Conservation (phyloP, 2,888 invertebrate genomes). For the Syrphus vitripennis region DNA sequence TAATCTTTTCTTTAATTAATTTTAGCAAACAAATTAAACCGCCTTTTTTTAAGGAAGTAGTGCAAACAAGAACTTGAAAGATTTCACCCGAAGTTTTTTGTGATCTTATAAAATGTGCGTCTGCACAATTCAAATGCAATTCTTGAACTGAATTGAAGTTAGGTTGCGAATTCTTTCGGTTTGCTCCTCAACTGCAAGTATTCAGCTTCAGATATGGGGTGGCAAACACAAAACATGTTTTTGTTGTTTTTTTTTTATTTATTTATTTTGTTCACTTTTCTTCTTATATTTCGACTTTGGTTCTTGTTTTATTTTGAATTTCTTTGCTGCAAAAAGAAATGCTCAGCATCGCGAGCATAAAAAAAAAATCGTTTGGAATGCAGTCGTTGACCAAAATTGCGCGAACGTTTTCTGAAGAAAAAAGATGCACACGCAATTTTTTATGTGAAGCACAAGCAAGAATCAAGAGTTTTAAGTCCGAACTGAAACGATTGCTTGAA, state of each 20-base stretch:
- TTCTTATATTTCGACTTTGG: neutral
- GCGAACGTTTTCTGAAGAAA: slow-evolving; percentile 30
- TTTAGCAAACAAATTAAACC: neutral
- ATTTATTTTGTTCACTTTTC: slow-evolving; percentile 6
- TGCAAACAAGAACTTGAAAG: neutral
- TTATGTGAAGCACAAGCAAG: neutral
- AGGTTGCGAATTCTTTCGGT: slow-evolving; percentile 41
- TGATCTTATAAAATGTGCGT: neutral
- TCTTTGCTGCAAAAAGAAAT: slow-evolving; percentile 4
- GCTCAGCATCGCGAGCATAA: slow-evolving; percentile 12
- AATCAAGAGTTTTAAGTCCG: neutral
- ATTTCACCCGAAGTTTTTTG: neutral
- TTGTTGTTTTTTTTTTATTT: slow-evolving; percentile 18
- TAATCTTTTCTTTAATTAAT: neutral
- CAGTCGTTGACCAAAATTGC: slow-evolving; percentile 9
- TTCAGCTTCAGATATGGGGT: slow-evolving; percentile 29
- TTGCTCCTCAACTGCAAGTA: slow-evolving; percentile 33
- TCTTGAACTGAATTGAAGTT: slow-evolving; percentile 53
- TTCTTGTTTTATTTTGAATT: slow-evolving; percentile 24
- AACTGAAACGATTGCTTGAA: neutral
- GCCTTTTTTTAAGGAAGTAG: no score
- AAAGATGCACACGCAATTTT: slow-evolving; percentile 26
- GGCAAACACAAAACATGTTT: slow-evolving; percentile 59
- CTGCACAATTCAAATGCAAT: slow-evolving; percentile 62
- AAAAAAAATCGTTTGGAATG: slow-evolving; percentile 38